These are phyloP conservation scores for Chloropsis hardwickii DNA, from an alignment of 2,113 vertebrate species.

Conservation along the genomic window DNA sequence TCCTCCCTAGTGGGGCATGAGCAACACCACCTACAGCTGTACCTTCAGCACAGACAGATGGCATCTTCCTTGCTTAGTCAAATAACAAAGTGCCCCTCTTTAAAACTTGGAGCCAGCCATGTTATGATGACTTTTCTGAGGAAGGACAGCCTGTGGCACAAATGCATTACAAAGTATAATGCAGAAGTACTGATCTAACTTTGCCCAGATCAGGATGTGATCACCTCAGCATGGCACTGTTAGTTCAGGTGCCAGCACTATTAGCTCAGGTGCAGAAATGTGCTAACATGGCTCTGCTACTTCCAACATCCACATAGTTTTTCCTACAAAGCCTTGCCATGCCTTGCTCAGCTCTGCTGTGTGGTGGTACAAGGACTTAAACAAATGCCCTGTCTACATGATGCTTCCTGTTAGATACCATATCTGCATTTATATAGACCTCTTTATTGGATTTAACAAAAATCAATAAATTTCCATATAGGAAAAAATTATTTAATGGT, in stretches of 20 bases:
- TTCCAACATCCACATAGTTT: constrained; percentile 13
- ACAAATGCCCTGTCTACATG: neutral
- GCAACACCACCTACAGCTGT: neutral
- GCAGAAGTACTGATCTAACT: neutral
- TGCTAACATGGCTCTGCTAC: neutral
- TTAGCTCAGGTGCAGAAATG: constrained; percentile 45
- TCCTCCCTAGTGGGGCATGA: neutral
- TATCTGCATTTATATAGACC: neutral
- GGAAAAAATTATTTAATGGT: neutral
- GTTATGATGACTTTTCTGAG: constrained; percentile 8
- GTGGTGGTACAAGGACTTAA: neutral
- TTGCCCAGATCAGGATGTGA: neutral
- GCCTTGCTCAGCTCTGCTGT: neutral
- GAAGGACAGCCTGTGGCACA: constrained; percentile 2
- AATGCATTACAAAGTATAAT: neutral
- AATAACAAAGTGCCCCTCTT: neutral
- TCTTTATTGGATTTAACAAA: neutral
- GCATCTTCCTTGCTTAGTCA: neutral
- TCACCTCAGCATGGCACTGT: constrained; percentile 36
- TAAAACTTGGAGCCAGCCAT: neutral
- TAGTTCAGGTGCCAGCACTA: constrained; percentile 37
- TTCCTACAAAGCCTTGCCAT: neutral
- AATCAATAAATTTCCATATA: neutral
- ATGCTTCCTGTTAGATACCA: neutral
- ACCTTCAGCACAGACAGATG: neutral